These are phyloP conservation scores for Tychaedon coryphoeus DNA, from an alignment of 2,113 vertebrate species.

Conservation along the genomic window DNA sequence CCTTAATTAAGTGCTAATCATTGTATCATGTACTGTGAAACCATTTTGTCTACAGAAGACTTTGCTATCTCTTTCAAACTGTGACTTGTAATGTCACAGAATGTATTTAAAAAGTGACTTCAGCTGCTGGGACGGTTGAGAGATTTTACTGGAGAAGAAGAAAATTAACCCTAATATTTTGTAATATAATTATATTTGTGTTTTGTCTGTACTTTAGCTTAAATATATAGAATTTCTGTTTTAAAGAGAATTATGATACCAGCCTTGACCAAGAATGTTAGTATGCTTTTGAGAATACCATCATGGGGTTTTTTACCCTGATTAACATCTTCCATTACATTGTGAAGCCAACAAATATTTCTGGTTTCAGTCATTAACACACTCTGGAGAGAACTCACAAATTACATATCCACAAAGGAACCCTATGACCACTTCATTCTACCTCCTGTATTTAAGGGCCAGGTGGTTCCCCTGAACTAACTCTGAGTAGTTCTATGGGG, in stretches of 20 bases:
- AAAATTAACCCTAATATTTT: background rate
- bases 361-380: background rate
- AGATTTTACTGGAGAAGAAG: background rate
- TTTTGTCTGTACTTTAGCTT: background rate
- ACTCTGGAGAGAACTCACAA: background rate
- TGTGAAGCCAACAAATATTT: background rate
- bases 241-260: background rate
- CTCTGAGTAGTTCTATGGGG: background rate
- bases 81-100: background rate
- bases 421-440: background rate
- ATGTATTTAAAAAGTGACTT: background rate
- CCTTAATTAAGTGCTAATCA: background rate
- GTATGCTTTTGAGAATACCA: background rate
- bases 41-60: background rate
- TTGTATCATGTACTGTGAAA: background rate
- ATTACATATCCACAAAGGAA: background rate
- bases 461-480: background rate
- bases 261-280: background rate
- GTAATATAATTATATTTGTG: background rate
- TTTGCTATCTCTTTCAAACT: background rate
- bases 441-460: background rate
- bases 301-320: fast-evolving
- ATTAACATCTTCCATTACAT: background rate
- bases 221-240: background rate
- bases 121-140: background rate